A percentile compares a stretch with the other conserved stretches of the same genome.
These are phyloP conservation scores for Halotydeus destructor DNA, from an alignment of 1,140 invertebrate genomes.

Conservation along the genomic window DNA sequence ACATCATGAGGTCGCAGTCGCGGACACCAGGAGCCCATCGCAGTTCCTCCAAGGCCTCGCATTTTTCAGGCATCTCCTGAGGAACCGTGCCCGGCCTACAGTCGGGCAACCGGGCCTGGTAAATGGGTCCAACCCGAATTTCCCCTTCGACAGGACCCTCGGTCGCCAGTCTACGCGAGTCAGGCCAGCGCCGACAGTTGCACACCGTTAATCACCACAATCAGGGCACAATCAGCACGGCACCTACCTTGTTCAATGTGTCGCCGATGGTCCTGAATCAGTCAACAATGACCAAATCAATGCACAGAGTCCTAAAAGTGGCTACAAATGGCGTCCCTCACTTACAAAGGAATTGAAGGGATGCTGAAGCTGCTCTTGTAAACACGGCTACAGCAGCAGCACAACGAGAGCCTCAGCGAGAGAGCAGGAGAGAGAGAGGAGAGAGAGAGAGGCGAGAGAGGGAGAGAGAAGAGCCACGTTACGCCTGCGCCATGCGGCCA, in stretches of 20 bases:
- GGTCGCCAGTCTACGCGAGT: too few relatives aligned
- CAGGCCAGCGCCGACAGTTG: too few relatives aligned
- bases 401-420: background rate
- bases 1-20: constrained; percentile 90
- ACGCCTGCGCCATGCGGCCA: too few relatives aligned
- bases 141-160: constrained; percentile 52
- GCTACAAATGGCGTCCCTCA: background rate
- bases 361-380: background rate
- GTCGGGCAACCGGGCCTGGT: constrained; percentile 63
- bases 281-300: background rate
- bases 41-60: constrained; percentile 59
- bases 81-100: constrained; percentile 39
- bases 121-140: constrained; percentile 78
- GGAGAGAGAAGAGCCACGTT: constrained; percentile 3
- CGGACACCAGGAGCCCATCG: constrained; percentile 74
- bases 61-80: constrained; percentile 47
- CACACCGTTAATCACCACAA: too few relatives aligned
- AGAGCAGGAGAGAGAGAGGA: constrained; percentile 8
- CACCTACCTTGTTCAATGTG: too few relatives aligned
- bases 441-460: constrained; percentile 11
- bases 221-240: too few relatives aligned
- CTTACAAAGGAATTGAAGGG: background rate
- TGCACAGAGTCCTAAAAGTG: constrained; percentile 7
- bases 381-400: background rate
- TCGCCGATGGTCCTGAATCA: background rate